Evolutionary conservation across 2,797 vertebrate species (phyloP), one percentile per base, ranked within the genome.

Genomic region (Melanogrammus aeglefinus): DNA sequence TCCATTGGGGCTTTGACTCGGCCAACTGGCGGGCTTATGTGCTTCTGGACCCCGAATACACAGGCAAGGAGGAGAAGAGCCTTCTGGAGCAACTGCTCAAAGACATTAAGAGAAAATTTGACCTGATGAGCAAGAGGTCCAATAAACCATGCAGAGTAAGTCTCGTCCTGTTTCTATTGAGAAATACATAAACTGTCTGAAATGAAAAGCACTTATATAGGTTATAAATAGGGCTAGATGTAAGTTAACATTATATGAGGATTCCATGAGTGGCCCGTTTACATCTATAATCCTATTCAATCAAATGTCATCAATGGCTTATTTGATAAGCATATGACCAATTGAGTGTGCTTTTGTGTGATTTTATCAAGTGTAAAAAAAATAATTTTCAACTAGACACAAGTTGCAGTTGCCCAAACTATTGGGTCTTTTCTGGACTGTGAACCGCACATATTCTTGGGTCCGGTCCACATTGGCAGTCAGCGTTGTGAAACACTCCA

Each of bases 1-100:
- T 97, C 85, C 98, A 98, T 91, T 99, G 97, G 98, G 98, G 98
- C 0, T 99, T 99, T 90, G 98, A 99, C 79, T 99, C 97, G 0
- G 95, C 97, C 86, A 98, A 98, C 92, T 99, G 97, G 98, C 94
- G 96, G 84, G 96, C 96, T 89, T 99, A 99, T 85, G 92, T 99
- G 88, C 97, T 98, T 35, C 91, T 99, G 81, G 97, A 97, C 92
- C 96, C 95, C 90, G 97, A 98, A 92, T 97, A 97, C 92, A 84
- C 93, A n/a, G 96, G 94, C 4, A 96, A 95, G 0, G 94, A 96
- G 1, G 96, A 98, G 90, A 97, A 96, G 91, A 92, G 92, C 87
- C 92, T 93, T 72, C 91, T 97, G 91, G 96, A 96, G 88, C 92
- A 92, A 82, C 94, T 96, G 79, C 93, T 99, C 76, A 94, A 96